A percentile compares a stretch with the other conserved stretches of the same genome.
phyloP scores from a whole-genome alignment of 2,113 vertebrate species.

The Erythrocercus mccallii region DNA sequence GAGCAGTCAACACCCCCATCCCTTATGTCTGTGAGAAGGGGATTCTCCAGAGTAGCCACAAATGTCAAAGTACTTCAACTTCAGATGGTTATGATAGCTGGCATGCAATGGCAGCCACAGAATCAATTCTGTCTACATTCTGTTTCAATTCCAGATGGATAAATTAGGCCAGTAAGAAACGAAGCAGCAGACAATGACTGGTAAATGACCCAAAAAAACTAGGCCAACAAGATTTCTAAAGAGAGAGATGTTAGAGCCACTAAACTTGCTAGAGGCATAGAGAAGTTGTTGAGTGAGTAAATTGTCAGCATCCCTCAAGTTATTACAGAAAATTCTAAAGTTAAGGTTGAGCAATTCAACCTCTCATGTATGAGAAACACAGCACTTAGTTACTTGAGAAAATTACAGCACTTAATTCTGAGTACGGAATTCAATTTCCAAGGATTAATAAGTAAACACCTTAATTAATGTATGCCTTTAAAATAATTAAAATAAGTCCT shows the following conservation, averaged over 20 bases:
- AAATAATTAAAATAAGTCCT: constrained; percentile 45
- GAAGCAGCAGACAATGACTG: constrained; percentile 30
- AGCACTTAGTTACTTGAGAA: constrained; percentile 37
- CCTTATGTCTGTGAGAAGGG: not conserved
- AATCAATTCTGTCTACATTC: not conserved
- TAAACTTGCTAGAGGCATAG: not conserved
- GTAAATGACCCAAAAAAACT: constrained; percentile 43
- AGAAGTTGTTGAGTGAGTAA: constrained; percentile 4
- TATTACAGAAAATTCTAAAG: constrained; percentile 17
- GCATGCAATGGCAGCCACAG: not conserved
- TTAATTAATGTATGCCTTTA: constrained; percentile 59
- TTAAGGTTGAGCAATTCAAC: constrained; percentile 31
- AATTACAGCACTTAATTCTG: constrained; percentile 48
- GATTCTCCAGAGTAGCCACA: not conserved
- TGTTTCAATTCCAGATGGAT: constrained; percentile 33
- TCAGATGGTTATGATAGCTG: not conserved
- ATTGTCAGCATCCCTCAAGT: constrained; percentile 21
- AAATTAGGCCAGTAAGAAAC: constrained; percentile 40
- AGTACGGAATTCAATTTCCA: constrained; percentile 47
- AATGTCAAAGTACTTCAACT: not conserved
- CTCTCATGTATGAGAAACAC: constrained; percentile 2
- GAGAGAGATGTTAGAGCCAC: not conserved
- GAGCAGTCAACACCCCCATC: not conserved
- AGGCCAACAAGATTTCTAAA: constrained; percentile 9
- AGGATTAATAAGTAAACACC: constrained; percentile 49